Percentiles rank a stretch among this genome's conserved stretches.
These are phyloP conservation scores for Falco concolor DNA, from an alignment of 2,797 vertebrate species.

Conservation along the genomic window DNA sequence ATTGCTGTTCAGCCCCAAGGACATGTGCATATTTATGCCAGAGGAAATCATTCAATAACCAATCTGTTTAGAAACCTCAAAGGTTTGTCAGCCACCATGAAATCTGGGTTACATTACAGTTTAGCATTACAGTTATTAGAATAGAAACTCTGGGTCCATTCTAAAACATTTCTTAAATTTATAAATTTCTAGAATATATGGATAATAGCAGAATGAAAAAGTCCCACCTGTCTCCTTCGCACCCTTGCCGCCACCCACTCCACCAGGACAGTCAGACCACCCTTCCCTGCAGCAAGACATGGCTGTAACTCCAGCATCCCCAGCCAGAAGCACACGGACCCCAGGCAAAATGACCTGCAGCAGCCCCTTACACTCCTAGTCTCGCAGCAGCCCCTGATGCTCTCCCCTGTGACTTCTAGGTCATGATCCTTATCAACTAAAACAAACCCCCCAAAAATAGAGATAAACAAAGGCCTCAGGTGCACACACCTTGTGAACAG, in stretches of 20 bases:
- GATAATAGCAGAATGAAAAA: not conserved
- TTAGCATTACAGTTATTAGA: not conserved
- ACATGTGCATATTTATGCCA: not conserved
- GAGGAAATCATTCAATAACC: not conserved
- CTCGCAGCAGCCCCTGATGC: not conserved
- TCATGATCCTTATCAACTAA: not conserved
- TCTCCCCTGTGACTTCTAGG: not conserved
- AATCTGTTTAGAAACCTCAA: not conserved
- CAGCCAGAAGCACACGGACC: not conserved
- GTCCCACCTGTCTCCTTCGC: not conserved
- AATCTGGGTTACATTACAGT: not conserved
- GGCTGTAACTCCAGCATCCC: not conserved
- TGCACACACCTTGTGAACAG: not conserved
- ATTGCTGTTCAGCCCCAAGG: not conserved
- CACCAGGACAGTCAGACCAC: accelerated
- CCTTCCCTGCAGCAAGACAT: not conserved
- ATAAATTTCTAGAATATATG: not conserved
- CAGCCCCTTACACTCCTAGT: not conserved
- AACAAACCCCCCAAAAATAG: not conserved
- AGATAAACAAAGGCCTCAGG: not conserved
- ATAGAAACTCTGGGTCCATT: not conserved
- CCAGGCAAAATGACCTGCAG: not conserved
- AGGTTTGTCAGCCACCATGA: not conserved
- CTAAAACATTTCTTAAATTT: not conserved
- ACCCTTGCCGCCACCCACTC: not conserved